phyloP scores from a whole-genome alignment of 2,888 invertebrate species.

The Harpagoxenus sublaevis region DNA sequence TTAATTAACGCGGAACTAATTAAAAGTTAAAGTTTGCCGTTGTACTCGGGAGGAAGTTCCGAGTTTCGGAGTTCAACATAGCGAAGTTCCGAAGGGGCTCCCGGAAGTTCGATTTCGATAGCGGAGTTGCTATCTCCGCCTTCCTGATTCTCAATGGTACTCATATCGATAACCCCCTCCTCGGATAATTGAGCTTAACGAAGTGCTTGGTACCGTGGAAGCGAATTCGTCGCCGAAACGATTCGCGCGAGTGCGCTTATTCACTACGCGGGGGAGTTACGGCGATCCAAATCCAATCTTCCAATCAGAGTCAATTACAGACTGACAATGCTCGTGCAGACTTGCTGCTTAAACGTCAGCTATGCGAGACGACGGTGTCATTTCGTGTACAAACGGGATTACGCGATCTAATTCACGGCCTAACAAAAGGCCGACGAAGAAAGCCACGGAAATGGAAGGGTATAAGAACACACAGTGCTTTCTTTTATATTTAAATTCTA shows the following conservation, averaged over 20 bases:
- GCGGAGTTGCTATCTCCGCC: conserved; percentile 51
- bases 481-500: conserved; percentile 46
- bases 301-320: conserved; percentile 86
- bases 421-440: conserved; percentile 82
- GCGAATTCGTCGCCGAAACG: conserved; percentile 82
- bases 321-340: conserved; percentile 79
- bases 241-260: conserved; percentile 61
- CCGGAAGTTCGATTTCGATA: conserved; percentile 63
- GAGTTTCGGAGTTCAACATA: conserved; percentile 8
- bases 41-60: neutral
- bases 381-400: conserved; percentile 86
- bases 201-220: conserved; percentile 83
- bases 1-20: conserved; percentile 58
- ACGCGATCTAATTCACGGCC: conserved; percentile 85
- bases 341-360: conserved; percentile 83
- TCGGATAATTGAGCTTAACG: conserved; percentile 84
- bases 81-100: conserved; percentile 55
- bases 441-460: conserved; percentile 75
- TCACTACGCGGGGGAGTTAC: conserved; percentile 58
- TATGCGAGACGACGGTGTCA: conserved; percentile 83
- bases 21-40: conserved; percentile 60
- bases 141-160: conserved; percentile 59
- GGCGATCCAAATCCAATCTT: conserved; percentile 85
- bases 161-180: conserved; percentile 78
- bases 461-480: conserved; percentile 52